Conservation (phyloP, 2,797 vertebrate species). For the Glossophaga mutica region DNA sequence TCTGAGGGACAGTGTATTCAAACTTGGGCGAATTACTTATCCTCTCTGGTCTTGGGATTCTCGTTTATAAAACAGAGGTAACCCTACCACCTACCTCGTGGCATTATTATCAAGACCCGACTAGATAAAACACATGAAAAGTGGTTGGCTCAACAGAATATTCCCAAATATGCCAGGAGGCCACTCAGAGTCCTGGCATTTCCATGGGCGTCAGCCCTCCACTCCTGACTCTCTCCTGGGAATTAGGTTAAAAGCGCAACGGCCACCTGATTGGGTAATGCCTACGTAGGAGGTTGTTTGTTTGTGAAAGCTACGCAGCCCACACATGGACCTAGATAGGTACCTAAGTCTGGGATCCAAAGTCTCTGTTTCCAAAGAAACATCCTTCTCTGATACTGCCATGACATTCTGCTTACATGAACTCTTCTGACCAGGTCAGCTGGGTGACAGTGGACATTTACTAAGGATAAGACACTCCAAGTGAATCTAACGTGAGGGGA, state of each 20-base stretch:
- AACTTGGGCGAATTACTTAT: not conserved
- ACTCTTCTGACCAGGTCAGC: not conserved
- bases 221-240: not conserved
- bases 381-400: not conserved
- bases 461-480: not conserved
- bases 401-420: not conserved
- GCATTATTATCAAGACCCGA: not conserved
- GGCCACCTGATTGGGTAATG: not conserved
- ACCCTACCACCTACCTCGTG: not conserved
- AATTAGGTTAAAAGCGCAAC: not conserved
- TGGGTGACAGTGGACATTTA: not conserved
- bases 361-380: not conserved
- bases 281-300: not conserved
- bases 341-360: not conserved
- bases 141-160: not conserved
- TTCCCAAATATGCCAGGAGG: not conserved
- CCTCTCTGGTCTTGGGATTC: not conserved
- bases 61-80: not conserved
- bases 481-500: not conserved
- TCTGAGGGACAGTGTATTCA: not conserved
- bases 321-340: not conserved
- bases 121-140: not conserved
- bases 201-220: not conserved
- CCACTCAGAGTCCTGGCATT: not conserved
- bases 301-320: not conserved